Evolutionary conservation across 2,797 vertebrate genomes (phyloP), one percentile per base, ranked within the genome.

Genomic region (Semaprochilodus insignis): DNA sequence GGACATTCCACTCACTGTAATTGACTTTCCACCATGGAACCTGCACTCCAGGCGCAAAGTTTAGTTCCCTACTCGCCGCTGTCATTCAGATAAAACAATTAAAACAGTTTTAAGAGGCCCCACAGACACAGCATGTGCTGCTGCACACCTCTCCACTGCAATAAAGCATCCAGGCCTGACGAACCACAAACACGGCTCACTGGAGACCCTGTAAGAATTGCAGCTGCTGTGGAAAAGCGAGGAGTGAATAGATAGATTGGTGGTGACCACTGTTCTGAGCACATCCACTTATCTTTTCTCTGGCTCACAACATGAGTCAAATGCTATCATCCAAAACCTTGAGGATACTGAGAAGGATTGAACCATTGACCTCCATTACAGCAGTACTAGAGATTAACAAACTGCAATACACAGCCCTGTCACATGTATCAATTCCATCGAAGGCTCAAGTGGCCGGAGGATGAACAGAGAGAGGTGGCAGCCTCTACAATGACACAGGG

Each of bases 21-120:
- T 96, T 95, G 94, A 95, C 95, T 96, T 94, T 89, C 83, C 90
- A 90, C 90, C 90, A 91, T 88, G 86, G 93, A 93, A 91, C 66
- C 90, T 91, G 91, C 88, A 90, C 94, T 94, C 87, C 84, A 93
- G 94, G 95, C 92, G 83, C 80, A 84, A 91, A 85, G 86, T 91
- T 91, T 93, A 93, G 93, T 92, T 89, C 90, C 92, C 91, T 91
- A 87, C 88, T 88, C 88, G 85, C 91, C 90, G 82, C 88, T 88
- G 90, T 90, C 84, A 87, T 87, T 90, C 88, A 86, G 91, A 90
- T 91, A 90, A 93, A 92, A 93, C 91, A 93, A 95, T 94, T 93
- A 94, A 94, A 94, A 87, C 78, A 78, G 77, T 74, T 85, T 76
- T 70, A 69, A 60, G 73, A 63, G 40, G 67, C 74, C 82, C 65